Evolutionary conservation across 2,113 vertebrate genomes (phyloP).

Genomic region (Carettochelys insculpta): DNA sequence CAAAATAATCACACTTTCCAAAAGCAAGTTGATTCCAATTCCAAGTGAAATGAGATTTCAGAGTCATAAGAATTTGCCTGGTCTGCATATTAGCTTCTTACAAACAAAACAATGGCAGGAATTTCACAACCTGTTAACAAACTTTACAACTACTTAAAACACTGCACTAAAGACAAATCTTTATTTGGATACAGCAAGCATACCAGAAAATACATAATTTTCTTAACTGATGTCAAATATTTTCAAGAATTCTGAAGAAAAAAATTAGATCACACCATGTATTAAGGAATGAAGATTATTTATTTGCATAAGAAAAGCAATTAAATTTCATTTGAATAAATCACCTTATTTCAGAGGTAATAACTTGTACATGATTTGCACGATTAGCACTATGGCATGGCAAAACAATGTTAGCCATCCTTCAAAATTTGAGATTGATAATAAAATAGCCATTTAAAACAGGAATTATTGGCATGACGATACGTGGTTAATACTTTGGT

Average conservation of each 20-base stretch:
- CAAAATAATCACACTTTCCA: neutral
- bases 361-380: neutral
- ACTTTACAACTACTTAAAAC: neutral
- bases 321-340: neutral
- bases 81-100: neutral
- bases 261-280: neutral
- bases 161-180: neutral
- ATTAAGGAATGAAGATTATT: accelerated
- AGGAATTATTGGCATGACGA: neutral
- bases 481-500: neutral
- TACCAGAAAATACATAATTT: neutral
- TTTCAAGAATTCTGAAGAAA: neutral
- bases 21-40: neutral
- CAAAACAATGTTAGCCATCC: neutral
- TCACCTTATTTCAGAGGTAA: neutral
- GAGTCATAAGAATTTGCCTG: neutral
- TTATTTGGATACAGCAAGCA: neutral
- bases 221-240: neutral
- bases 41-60: neutral
- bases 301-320: neutral
- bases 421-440: neutral
- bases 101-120: neutral
- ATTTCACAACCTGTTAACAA: neutral
- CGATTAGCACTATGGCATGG: accelerated
- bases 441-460: accelerated